Conservation (phyloP, 2,888 invertebrate species). For the Acleris literana region DNA sequence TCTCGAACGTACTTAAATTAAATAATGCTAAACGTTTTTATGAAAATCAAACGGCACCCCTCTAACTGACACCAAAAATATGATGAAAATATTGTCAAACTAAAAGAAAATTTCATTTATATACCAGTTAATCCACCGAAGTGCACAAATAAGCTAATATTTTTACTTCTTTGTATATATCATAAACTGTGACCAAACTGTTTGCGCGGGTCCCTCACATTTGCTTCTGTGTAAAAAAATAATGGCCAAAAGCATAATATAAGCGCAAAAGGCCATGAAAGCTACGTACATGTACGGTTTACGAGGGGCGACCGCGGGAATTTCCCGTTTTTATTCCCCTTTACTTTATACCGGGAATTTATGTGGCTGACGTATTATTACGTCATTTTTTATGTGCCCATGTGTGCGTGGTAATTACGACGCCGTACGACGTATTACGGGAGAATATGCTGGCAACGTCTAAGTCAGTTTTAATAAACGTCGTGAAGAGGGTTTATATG, state of each 20-base stretch:
- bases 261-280: constrained; percentile 32
- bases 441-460: neutral
- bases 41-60: too few species aligned
- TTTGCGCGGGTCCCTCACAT: constrained; percentile 25
- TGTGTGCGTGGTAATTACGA: constrained; percentile 28
- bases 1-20: too few species aligned
- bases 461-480: constrained; percentile 28
- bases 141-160: constrained; percentile 2
- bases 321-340: constrained; percentile 31
- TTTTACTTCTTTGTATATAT: constrained; percentile 8
- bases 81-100: too few species aligned
- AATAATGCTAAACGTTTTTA: too few species aligned
- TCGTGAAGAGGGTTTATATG: neutral
- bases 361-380: constrained; percentile 35
- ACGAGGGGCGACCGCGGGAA: constrained; percentile 34
- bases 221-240: constrained; percentile 33
- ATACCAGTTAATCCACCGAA: constrained; percentile 5
- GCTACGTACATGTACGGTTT: constrained; percentile 26
- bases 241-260: constrained; percentile 32
- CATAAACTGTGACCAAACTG: constrained; percentile 26
- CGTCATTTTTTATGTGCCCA: constrained; percentile 33
- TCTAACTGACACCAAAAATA: too few species aligned
- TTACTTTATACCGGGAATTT: constrained; percentile 35
- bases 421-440: constrained; percentile 1
- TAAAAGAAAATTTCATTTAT: neutral